Conservation (phyloP, 2,888 invertebrate genomes). For the Phasia obesa region DNA sequence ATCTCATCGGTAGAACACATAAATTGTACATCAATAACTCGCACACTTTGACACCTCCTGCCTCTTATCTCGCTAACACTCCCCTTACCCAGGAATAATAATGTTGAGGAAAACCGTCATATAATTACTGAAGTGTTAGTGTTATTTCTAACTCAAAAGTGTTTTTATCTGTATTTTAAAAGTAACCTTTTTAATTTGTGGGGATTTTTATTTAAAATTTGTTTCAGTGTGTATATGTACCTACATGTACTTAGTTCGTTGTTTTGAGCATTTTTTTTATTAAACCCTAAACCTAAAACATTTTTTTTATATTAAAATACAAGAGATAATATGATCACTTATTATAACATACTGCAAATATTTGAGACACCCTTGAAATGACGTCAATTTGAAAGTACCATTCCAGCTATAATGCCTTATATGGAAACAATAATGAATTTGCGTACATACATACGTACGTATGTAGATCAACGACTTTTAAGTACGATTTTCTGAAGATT, state of each 20-base stretch:
- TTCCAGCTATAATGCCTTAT: no score
- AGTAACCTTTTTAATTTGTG: slow-evolving; percentile 3
- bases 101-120: slow-evolving; percentile 9
- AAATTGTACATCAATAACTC: not conserved
- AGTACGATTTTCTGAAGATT: not conserved
- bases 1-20: not conserved
- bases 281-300: slow-evolving; percentile 21
- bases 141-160: not conserved
- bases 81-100: not conserved
- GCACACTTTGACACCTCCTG: not conserved
- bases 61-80: not conserved
- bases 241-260: not conserved
- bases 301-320: slow-evolving; percentile 11
- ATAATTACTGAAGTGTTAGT: not conserved
- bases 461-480: not conserved
- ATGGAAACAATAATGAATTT: no score
- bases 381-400: slow-evolving; percentile 29
- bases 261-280: slow-evolving; percentile 2
- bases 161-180: slow-evolving; percentile 33
- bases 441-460: no score
- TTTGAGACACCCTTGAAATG: not conserved
- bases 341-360: not conserved
- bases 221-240: not conserved
- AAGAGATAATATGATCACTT: no score
- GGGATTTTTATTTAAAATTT: slow-evolving; percentile 49